A percentile compares a stretch with the other conserved stretches of the same genome.
phyloP scores from a whole-genome alignment of 1,140 invertebrate species.

The Bombus waltoni region DNA sequence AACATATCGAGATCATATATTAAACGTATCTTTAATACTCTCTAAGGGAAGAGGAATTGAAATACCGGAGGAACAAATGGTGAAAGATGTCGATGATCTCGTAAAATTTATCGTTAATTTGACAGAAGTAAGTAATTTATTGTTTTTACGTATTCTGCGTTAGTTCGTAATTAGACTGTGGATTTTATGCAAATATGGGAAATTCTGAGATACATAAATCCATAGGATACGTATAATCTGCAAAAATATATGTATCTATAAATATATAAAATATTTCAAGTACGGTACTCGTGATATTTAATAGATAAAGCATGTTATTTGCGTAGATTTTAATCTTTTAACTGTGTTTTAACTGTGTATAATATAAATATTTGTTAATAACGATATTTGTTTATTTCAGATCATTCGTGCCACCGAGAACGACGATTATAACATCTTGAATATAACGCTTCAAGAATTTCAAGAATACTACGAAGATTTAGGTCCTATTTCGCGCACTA shows the following conservation, averaged over 20 bases:
- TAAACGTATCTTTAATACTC: conserved; percentile 25
- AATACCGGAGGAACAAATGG: neutral
- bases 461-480: neutral
- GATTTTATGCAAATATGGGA: neutral
- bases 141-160: too few relatives aligned
- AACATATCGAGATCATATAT: conserved; percentile 21
- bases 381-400: neutral
- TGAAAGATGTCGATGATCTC: conserved; percentile 35
- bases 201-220: neutral
- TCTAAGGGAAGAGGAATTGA: conserved; percentile 25
- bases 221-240: too few relatives aligned
- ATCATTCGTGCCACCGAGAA: fast-evolving
- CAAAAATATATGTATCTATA: too few relatives aligned
- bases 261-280: too few relatives aligned
- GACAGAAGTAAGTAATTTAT: neutral
- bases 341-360: too few relatives aligned
- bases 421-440: fast-evolving
- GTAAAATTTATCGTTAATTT: conserved; percentile 42
- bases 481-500: neutral
- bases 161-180: too few relatives aligned
- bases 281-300: too few relatives aligned
- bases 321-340: too few relatives aligned
- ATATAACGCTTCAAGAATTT: neutral
- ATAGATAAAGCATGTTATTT: too few relatives aligned
- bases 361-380: neutral